Evolutionary conservation across 2,888 invertebrate species (phyloP), one percentile per base, ranked within the genome.

Genomic region (Brachyptera risi): DNA sequence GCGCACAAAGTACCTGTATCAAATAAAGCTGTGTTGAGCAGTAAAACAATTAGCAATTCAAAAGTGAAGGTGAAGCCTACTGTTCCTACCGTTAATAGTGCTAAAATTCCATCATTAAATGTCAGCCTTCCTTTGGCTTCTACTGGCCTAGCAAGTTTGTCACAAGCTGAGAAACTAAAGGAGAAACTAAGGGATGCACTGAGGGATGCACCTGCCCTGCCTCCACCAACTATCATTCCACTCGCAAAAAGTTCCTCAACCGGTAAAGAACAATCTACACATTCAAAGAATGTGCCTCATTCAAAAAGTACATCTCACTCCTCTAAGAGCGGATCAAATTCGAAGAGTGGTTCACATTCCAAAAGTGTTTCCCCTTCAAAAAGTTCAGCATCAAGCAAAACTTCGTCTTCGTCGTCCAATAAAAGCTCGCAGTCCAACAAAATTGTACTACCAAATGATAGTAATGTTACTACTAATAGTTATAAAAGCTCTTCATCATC

Each of bases 101-200:
- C 31, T 11, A 31, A 31, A 3, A 4, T 47, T 24, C 47, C 24
- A 11, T 47, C 47, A 4, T 2, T 47, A 11, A 47, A 47, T 24
- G 47, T 47, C 19, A 47, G 47, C 23, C 23, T 47, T n/a, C 47
- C 47, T 21, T n/a, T 47, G n/a, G 31, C 31, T 11, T 31, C 31
- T 5, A 11, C 31, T 11, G 31, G 31, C 11, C n/a, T 47, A 24
- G 24, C 47, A 13, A 47, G 23, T 24, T 24, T 47, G 1, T 17
- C n/a, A n/a, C 23, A 47, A 5, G 21, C 24, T 47, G 47, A 47
- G 24, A 47, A 47, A 24, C 21, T 47, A 2, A 47, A 47, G 23
- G 47, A 47, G 47, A 47, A 47, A n/a, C n/a, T 47, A 1, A 47
- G 47, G 24, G 47, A 47, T 21, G n/a, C 47, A n/a, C n/a, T n/a